Evolutionary conservation across 2,888 invertebrate species (phyloP).

Genomic region (Sialis lutaria): DNA sequence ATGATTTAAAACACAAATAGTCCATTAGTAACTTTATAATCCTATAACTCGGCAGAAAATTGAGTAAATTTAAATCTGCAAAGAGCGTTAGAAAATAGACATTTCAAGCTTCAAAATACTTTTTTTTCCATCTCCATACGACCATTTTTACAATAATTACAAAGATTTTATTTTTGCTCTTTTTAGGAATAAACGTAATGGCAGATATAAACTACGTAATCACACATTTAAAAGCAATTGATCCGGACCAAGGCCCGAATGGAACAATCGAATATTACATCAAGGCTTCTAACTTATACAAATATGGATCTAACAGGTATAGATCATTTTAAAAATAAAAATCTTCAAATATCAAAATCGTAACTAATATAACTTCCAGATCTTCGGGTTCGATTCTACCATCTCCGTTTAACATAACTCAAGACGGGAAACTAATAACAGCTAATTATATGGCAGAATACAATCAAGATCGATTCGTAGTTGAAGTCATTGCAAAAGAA

Average conservation of each 20-base stretch:
- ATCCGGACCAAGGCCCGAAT: conserved; percentile 69
- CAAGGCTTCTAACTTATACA: conserved; percentile 62
- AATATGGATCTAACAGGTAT: conserved; percentile 48
- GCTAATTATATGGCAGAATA: conserved; percentile 76
- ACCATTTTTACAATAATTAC: background rate
- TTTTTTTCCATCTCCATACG: no score
- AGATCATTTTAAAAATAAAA: background rate
- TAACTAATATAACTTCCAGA: background rate
- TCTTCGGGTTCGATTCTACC: conserved; percentile 77
- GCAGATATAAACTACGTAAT: conserved; percentile 60
- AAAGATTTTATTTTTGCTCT: conserved; percentile 11
- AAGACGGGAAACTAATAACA: conserved; percentile 53
- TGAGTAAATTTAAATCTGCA: no score
- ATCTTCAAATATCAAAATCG: background rate
- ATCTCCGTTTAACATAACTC: conserved; percentile 67
- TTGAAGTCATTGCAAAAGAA: conserved; percentile 72
- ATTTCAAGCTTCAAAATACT: no score
- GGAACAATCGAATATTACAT: conserved; percentile 70
- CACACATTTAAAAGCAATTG: conserved; percentile 57
- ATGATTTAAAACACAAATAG: no score
- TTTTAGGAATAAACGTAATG: conserved; percentile 54
- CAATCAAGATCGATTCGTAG: conserved; percentile 70
- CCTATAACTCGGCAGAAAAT: no score
- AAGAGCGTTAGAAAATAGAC: background rate
- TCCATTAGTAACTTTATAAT: no score